These are phyloP conservation scores for Mionectes olivaceus DNA, from an alignment of 2,797 vertebrate genomes.

Conservation along the genomic window DNA sequence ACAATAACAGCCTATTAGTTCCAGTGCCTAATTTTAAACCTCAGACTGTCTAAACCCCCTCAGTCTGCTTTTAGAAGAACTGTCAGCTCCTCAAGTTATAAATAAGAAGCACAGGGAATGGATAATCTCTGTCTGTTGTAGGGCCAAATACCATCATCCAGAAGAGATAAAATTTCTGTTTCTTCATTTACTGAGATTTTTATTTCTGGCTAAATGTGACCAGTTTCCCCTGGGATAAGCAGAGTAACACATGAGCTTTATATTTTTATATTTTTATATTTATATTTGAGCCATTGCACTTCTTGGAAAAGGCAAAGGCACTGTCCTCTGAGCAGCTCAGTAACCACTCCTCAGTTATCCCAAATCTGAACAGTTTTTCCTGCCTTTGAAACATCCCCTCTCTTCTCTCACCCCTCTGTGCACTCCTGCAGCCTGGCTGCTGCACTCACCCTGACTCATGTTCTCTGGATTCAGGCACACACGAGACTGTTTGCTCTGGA, in stretches of 20 bases:
- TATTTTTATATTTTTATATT: no score
- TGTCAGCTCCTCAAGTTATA: constrained; percentile 42
- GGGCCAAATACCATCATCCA: not conserved
- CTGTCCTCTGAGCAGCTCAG: not conserved
- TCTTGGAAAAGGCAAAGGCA: not conserved
- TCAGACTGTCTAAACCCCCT: constrained; percentile 34
- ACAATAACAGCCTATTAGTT: constrained; percentile 73
- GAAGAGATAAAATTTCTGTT: constrained; percentile 12
- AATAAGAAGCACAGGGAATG: constrained; percentile 25
- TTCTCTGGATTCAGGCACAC: not conserved
- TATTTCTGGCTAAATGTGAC: not conserved
- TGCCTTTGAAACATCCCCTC: not conserved
- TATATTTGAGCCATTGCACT: not conserved
- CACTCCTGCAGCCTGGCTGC: not conserved
- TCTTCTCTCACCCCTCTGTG: not conserved
- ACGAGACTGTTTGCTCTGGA: not conserved
- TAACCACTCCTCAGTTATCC: not conserved
- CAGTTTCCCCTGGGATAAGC: not conserved
- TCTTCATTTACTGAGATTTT: not conserved
- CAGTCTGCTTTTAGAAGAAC: constrained; percentile 36
- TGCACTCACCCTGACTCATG: rapidly evolving
- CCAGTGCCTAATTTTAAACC: constrained; percentile 72
- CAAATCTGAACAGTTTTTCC: not conserved
- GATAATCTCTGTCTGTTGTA: constrained; percentile 13
- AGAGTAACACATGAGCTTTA: not conserved